Percentiles rank a stretch among this genome's conserved stretches.
Evolutionary conservation across 2,888 invertebrate species (phyloP).

Genomic region (Mythimna albipuncta): DNA sequence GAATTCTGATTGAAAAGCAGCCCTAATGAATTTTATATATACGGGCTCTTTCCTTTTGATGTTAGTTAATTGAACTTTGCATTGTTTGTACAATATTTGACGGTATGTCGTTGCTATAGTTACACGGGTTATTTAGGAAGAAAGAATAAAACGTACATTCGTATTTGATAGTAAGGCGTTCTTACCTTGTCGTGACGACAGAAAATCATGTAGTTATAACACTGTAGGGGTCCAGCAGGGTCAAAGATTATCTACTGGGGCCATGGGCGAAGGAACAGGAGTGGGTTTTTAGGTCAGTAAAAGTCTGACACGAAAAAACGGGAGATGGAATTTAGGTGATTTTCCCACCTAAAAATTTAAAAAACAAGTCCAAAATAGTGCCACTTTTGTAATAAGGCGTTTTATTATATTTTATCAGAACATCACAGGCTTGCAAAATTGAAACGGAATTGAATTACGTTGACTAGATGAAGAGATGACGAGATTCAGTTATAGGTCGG

Average conservation of each 20-base stretch:
- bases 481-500: not conserved
- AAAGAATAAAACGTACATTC: no score
- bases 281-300: no score
- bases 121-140: not conserved
- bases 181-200: no score
- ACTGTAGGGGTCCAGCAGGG: no score
- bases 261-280: no score
- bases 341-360: no score
- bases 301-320: no score
- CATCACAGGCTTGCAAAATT: not conserved
- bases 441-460: not conserved
- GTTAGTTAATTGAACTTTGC: not conserved
- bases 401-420: not conserved
- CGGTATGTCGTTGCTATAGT: constrained; percentile 1
- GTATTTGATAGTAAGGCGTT: not conserved
- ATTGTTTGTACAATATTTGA: not conserved
- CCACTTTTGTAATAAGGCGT: no score
- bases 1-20: constrained; percentile 1
- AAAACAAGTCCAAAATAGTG: no score
- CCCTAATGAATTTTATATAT: not conserved
- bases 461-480: not conserved
- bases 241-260: no score
- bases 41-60: not conserved
- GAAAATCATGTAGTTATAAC: no score
- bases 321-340: no score